Evolutionary conservation across 2,113 vertebrate species (phyloP), one percentile per base, ranked within the genome.

Genomic region (Chunga burmeisteri): DNA sequence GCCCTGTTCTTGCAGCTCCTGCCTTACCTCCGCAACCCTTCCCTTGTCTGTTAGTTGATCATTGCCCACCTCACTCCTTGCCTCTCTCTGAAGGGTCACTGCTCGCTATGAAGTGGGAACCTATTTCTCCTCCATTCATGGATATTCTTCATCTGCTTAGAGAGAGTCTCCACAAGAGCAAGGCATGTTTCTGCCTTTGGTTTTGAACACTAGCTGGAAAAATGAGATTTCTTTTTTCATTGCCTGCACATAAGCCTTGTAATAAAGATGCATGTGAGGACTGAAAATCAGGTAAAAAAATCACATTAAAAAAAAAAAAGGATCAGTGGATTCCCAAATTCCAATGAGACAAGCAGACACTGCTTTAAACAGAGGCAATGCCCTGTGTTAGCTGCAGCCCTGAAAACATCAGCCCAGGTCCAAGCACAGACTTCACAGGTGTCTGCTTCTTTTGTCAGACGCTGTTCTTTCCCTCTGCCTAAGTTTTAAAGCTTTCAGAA

Each of bases 401-500:
- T 90, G 62, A 72, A 90, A 90, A 49, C 16, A 72, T 36, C 53
- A 95, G 32, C 25, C 22, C 20, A 46, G 34, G 49, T 77, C 53
- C 56, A 77, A 86, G 38, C 29, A 82, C 13, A 65, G 53, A 56
- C 49, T 84, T 94, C 89, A 53, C 85, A 94, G 89, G 63, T 80
- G 81, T 55, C 63, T 62, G 21, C 47, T 67, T 61, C 75, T 82
- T 92, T 88, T 89, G 55, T 93, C 30, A 63, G 32, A 53, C 27
- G 55, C 52, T 88, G 7, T 47, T 86, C 27, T 56, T 90, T 81
- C 13, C 25, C 14, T 94, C 58, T 75, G 42, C 55, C 30, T 89
- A 67, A 42, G 38, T 82, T 93, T 89, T 80, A 92, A 86, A 92
- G 59, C 42, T 83, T 95, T 78, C 61, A 90, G 67, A 86, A 71